Evolutionary conservation across 2,113 vertebrate genomes (phyloP), one percentile per base, ranked within the genome.

Genomic region (Callopanchax toddi): DNA sequence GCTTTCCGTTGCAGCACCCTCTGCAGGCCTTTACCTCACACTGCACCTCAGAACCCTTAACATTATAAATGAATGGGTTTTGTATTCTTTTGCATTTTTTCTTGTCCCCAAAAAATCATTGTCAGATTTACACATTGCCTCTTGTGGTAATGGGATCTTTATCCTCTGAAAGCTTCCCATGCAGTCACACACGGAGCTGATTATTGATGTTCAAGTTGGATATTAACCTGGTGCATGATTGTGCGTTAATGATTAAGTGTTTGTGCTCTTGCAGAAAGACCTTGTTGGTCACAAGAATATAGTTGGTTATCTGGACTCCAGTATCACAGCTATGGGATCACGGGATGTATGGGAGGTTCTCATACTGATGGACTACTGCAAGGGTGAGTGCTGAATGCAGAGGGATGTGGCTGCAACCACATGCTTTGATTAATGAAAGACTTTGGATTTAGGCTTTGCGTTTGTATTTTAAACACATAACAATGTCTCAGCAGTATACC

Each of bases 271-370:
- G 63, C 91, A 99, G 97, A 88, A 95, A 87, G 97, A 99, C 78
- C 94, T 99, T 0, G 93, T 93, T 0, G 97, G 97, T 44, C 97
- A 99, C 89, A 98, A 96, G 93, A 99, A 98, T 84, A 99, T 99
- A 2, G 97, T 99, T 1, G 96, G 96, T 1, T 99, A 96, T 89
- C 94, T 99, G 52, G 97, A 99, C 80, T 99, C 97, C 71, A 97
- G 94, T 74, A 95, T 98, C 76, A 98, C 94, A 26, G 94, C 92
- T 0, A 92, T 98, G 40, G 97, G 96, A 69, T 96, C 95, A 0
- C 95, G 97, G 1, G 97, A 99, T 0, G 97, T 99, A 0, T 99
- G 97, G 97, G 97, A 99, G 66, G 97, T 99, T 60, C 92, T 99
- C 74, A 99, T 99, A 70, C 93, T 99, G 0, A 99, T 99, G 97